These are phyloP conservation scores for Lepas anatifera DNA, from an alignment of 2,888 invertebrate genomes.

Conservation along the genomic window DNA sequence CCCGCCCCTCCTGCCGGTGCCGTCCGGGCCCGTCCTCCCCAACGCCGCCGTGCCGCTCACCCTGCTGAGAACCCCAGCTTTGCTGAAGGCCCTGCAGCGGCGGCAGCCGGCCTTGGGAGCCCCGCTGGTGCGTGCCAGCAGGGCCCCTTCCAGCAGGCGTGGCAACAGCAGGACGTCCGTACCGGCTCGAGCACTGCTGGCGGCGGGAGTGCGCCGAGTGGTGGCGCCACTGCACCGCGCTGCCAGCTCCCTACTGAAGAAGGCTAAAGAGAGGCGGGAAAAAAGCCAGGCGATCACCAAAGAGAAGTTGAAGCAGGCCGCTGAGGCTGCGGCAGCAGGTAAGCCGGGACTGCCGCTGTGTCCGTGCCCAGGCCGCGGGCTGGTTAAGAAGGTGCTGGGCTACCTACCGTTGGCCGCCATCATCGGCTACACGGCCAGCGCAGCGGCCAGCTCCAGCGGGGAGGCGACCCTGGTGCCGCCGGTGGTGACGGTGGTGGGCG, in stretches of 20 bases:
- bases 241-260: background rate
- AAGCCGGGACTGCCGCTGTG: background rate
- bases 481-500: background rate
- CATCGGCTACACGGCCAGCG: constrained; percentile 4
- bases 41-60: background rate
- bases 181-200: background rate
- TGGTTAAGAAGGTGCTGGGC: background rate
- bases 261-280: background rate
- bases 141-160: background rate
- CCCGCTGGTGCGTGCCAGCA: background rate
- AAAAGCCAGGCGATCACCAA: too few relatives aligned
- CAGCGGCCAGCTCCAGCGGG: background rate
- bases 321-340: too few relatives aligned
- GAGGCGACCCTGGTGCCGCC: background rate
- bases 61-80: background rate
- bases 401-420: constrained; percentile 8
- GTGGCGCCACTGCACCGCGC: background rate
- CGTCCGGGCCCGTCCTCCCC: background rate
- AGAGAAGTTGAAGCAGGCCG: too few relatives aligned
- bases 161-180: background rate
- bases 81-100: background rate
- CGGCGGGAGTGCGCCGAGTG: background rate
- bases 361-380: background rate
- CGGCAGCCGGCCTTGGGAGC: background rate
- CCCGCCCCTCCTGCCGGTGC: background rate